These are phyloP conservation scores for Pseudorhiza aurosa DNA, from an alignment of 30 jellyfish, hydroid and myxozoan species.

Conservation along the genomic window DNA sequence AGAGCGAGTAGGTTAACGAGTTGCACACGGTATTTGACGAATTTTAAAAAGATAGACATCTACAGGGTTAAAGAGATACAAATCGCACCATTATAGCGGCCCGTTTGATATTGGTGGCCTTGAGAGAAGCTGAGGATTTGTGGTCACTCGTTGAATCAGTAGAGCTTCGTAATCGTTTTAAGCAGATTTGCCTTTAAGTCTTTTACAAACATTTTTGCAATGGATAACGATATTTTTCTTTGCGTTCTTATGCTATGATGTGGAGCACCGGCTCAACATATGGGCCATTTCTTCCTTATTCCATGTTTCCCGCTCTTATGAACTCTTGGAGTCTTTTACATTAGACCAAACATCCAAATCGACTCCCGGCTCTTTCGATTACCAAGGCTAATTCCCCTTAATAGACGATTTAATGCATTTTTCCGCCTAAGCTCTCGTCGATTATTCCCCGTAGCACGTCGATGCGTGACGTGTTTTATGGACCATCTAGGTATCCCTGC, in stretches of 20 bases:
- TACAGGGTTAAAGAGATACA: constrained; percentile 46
- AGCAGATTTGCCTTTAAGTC: constrained; percentile 7
- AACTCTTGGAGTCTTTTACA: no score
- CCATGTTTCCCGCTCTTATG: no score
- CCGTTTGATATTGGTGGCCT: constrained; percentile 9
- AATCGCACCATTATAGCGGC: constrained; percentile 25
- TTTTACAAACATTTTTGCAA: constrained; percentile 31
- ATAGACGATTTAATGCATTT: no score
- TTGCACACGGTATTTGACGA: constrained; percentile 29
- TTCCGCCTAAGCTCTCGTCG: no score
- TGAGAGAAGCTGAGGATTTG: constrained; percentile 62
- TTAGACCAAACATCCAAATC: no score
- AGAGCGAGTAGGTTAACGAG: constrained; percentile 33
- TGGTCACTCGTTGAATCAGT: constrained; percentile 44
- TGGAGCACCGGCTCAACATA: no score
- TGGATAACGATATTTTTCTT: constrained; percentile 32
- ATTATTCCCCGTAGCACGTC: no score
- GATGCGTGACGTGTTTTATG: no score
- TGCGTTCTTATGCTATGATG: constrained; percentile 8
- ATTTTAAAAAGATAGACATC: constrained; percentile 53
- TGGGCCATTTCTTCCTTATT: no score
- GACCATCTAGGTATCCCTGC: no score
- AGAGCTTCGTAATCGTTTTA: constrained; percentile 37
- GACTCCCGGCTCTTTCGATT: no score
- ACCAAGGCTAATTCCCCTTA: no score